Evolutionary conservation across 2,888 invertebrate species (phyloP).

Genomic region (Polyploca ridens): DNA sequence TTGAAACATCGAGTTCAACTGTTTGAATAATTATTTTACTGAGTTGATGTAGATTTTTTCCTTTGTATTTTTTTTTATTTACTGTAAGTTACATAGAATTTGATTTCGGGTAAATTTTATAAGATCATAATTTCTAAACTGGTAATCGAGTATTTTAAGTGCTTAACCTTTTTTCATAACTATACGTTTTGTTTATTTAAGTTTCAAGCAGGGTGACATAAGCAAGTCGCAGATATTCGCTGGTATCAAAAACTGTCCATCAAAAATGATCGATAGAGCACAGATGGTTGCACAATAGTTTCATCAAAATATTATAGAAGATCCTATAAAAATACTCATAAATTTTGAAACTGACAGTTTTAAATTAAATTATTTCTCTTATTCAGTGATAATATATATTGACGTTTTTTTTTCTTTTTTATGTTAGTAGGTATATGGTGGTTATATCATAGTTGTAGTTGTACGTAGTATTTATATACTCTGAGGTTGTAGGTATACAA

Average conservation of each 20-base stretch:
- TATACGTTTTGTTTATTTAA: too few relatives aligned
- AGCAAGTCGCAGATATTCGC: neutral
- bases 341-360: neutral
- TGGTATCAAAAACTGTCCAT: conserved; percentile 20
- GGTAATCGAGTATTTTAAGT: too few relatives aligned
- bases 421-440: too few relatives aligned
- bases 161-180: too few relatives aligned
- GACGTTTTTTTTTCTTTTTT: too few relatives aligned
- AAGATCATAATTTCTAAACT: too few relatives aligned
- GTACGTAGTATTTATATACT: too few relatives aligned
- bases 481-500: too few relatives aligned
- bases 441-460: too few relatives aligned
- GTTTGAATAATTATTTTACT: conserved; percentile 10
- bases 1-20: conserved; percentile 1
- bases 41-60: neutral
- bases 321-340: conserved; percentile 66
- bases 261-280: conserved; percentile 67
- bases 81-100: neutral
- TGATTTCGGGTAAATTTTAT: neutral
- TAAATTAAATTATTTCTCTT: neutral
- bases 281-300: conserved; percentile 73
- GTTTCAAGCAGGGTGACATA: too few relatives aligned
- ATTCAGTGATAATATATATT: too few relatives aligned
- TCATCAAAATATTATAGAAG: conserved; percentile 52
- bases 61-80: neutral